A percentile compares a stretch with the other conserved stretches of the same genome.
Conservation (phyloP, 2,113 vertebrate genomes). For the Menura novaehollandiae region DNA sequence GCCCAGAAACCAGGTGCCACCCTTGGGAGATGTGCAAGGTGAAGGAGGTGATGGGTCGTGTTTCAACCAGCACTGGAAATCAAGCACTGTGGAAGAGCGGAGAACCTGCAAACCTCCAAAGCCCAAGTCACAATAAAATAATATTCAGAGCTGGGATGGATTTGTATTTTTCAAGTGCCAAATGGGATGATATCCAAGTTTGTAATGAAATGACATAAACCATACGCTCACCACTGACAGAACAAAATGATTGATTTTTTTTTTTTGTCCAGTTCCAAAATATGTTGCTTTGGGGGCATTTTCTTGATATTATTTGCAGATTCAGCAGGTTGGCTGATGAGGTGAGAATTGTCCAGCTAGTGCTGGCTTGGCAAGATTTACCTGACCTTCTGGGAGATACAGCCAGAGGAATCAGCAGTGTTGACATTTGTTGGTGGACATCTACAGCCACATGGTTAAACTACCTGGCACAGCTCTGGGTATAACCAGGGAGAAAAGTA, state of each 20-base stretch:
- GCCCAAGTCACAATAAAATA: not conserved
- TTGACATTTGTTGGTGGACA: not conserved
- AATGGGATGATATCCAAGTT: not conserved
- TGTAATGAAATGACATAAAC: not conserved
- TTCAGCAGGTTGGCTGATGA: slow-evolving; percentile 17
- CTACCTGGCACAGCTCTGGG: not conserved
- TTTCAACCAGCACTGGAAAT: not conserved
- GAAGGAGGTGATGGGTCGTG: not conserved
- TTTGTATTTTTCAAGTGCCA: not conserved
- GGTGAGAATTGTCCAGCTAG: not conserved
- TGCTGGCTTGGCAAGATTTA: not conserved
- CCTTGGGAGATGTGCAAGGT: not conserved
- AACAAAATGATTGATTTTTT: not conserved
- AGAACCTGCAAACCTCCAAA: not conserved
- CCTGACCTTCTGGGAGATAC: not conserved
- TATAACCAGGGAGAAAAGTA: not conserved
- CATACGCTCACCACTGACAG: not conserved
- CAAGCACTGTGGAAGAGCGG: not conserved
- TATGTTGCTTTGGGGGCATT: not conserved
- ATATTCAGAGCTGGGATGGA: not conserved
- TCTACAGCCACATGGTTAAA: not conserved
- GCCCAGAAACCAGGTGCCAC: not conserved
- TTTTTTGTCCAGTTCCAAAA: not conserved
- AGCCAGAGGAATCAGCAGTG: not conserved
- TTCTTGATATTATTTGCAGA: slow-evolving; percentile 32